Evolutionary conservation across 2,113 vertebrate genomes (phyloP).

Genomic region (Antechinus flavipes): DNA sequence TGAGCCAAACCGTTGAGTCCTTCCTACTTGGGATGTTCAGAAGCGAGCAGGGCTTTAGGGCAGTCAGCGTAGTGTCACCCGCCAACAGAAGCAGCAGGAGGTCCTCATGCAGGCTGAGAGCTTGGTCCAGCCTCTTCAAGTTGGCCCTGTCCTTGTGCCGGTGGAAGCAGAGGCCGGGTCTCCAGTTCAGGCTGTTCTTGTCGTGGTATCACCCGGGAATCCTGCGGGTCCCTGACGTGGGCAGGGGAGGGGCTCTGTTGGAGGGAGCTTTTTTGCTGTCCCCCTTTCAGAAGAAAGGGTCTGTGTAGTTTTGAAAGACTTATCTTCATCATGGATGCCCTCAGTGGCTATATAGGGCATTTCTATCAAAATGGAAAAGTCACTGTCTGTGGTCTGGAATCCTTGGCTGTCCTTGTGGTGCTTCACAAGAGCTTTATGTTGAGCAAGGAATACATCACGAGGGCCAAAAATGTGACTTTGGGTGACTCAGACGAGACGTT

Average conservation of each 20-base stretch:
- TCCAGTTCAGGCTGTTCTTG: background rate
- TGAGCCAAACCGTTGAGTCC: too few relatives aligned
- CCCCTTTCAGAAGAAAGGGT: too few relatives aligned
- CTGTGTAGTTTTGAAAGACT: too few relatives aligned
- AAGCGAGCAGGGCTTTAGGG: too few relatives aligned
- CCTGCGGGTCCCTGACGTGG: background rate
- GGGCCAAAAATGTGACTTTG: background rate
- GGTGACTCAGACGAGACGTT: background rate
- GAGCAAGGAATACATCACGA: background rate
- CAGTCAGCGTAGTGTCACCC: too few relatives aligned
- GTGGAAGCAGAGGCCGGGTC: background rate
- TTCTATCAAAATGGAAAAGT: background rate
- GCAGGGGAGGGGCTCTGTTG: background rate
- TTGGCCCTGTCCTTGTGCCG: background rate
- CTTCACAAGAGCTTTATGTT: background rate
- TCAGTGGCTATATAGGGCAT: background rate
- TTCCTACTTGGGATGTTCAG: too few relatives aligned
- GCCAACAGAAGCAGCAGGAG: background rate
- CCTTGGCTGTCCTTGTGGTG: background rate
- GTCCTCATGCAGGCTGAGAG: too few relatives aligned
- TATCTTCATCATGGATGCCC: background rate
- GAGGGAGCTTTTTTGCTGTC: too few relatives aligned
- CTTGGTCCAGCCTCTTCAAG: too few relatives aligned
- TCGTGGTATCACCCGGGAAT: background rate
- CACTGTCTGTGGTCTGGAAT: background rate